Conservation (phyloP, 2,113 vertebrate genomes). For the Kobus ellipsiprymnus region DNA sequence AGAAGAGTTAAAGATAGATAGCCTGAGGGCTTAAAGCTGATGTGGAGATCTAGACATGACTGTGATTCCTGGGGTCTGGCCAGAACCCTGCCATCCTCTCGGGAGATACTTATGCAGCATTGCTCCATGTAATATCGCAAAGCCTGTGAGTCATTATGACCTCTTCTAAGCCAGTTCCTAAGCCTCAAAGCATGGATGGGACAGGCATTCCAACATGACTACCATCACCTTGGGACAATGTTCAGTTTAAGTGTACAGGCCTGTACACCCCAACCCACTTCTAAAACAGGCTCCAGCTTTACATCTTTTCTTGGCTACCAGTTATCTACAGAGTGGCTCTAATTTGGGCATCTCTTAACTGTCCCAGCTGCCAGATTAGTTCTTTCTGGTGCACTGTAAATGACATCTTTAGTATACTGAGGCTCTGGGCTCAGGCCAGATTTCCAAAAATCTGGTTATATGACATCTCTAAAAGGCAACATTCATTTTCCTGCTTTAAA, state of each 20-base stretch:
- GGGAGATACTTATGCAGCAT: not conserved
- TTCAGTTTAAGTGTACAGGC: not conserved
- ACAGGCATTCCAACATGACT: not conserved
- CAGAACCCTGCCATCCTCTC: not conserved
- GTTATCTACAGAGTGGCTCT: not conserved
- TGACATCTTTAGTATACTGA: not conserved
- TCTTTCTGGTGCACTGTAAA: not conserved
- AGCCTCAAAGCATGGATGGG: not conserved
- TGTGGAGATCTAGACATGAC: not conserved
- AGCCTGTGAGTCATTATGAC: not conserved
- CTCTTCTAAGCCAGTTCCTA: not conserved
- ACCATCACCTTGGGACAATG: not conserved
- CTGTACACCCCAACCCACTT: not conserved
- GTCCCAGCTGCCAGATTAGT: not conserved
- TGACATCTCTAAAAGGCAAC: not conserved
- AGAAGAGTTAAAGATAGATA: not conserved
- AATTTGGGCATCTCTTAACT: conserved; percentile 16
- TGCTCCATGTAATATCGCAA: not conserved
- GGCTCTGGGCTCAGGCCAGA: not conserved
- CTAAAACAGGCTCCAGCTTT: not conserved
- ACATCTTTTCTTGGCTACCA: not conserved
- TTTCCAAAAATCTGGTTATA: not conserved
- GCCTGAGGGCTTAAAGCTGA: not conserved
- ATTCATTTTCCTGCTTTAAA: not conserved
- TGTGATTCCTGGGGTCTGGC: not conserved